phyloP scores from a whole-genome alignment of 2,797 vertebrate genomes.

The Neosalanx taihuensis region DNA sequence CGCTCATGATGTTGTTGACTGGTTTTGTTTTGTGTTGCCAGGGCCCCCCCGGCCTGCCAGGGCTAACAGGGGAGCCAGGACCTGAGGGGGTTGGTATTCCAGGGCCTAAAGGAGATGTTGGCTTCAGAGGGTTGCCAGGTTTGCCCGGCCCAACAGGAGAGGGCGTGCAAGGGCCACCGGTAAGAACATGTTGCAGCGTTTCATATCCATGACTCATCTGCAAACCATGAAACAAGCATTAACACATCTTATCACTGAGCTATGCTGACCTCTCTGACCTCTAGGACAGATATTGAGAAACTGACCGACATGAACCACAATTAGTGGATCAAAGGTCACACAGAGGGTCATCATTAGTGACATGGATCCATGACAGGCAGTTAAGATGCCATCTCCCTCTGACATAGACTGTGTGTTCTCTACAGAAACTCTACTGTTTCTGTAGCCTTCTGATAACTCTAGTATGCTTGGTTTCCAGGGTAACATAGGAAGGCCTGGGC shows the following conservation, averaged over 20 bases:
- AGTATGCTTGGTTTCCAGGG: constrained; percentile 71
- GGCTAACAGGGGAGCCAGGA: constrained; percentile 79
- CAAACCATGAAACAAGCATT: too few relatives aligned
- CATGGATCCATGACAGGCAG: constrained; percentile 1
- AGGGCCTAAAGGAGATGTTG: constrained; percentile 89
- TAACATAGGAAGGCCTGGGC: constrained; percentile 76
- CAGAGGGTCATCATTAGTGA: background rate
- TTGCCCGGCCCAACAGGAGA: constrained; percentile 81
- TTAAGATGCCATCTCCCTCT: background rate
- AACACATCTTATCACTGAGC: too few relatives aligned
- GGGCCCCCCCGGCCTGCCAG: constrained; percentile 81
- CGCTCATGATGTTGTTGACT: background rate
- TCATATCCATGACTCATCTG: too few relatives aligned
- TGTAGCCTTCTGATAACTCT: constrained; percentile 23
- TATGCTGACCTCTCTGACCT: background rate
- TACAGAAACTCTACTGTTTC: constrained; percentile 16
- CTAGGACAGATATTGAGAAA: background rate
- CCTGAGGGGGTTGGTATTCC: constrained; percentile 82
- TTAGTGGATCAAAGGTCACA: background rate
- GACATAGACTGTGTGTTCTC: background rate
- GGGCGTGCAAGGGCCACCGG: constrained; percentile 82
- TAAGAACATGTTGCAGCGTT: constrained; percentile 57
- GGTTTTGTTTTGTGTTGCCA: constrained; percentile 45
- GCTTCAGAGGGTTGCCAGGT: constrained; percentile 82
- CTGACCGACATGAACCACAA: background rate